phyloP scores from a whole-genome alignment of 2,113 vertebrate genomes.

The Gadus chalcogrammus region DNA sequence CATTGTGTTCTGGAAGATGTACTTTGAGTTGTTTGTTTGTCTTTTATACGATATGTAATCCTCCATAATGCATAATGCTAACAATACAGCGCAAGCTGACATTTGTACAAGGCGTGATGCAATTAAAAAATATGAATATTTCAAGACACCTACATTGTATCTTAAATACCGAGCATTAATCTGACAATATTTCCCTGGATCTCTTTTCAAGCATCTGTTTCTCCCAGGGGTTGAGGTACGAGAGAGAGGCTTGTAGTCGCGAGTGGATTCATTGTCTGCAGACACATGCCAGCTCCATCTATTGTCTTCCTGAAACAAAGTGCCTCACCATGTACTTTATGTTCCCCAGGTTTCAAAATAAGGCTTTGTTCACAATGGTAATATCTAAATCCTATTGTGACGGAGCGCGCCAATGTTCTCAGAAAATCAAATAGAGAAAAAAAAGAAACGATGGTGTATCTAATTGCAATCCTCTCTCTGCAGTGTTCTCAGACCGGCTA shows the following conservation, averaged over 20 bases:
- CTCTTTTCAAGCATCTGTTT: slow-evolving; percentile 40
- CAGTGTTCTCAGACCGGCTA: slow-evolving; percentile 68
- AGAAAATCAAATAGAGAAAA: slow-evolving; percentile 34
- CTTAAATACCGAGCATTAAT: slow-evolving; percentile 34
- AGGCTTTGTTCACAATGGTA: slow-evolving; percentile 61
- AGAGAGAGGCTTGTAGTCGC: slow-evolving; percentile 51
- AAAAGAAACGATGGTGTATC: slow-evolving; percentile 65
- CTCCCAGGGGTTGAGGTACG: slow-evolving; percentile 56
- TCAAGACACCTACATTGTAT: slow-evolving; percentile 17
- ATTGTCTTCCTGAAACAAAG: slow-evolving; percentile 67
- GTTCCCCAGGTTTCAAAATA: slow-evolving; percentile 64
- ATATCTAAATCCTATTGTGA: slow-evolving; percentile 68
- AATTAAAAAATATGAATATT: too few species aligned
- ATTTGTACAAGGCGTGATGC: too few species aligned
- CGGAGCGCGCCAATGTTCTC: slow-evolving; percentile 54
- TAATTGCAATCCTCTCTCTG: slow-evolving; percentile 77
- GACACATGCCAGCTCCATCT: slow-evolving; percentile 50
- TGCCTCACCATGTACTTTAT: slow-evolving; percentile 56
- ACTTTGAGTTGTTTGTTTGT: too few species aligned
- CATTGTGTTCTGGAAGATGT: neutral
- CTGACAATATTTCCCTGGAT: slow-evolving; percentile 26
- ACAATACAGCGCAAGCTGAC: too few species aligned
- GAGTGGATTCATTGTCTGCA: slow-evolving; percentile 43
- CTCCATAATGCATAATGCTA: too few species aligned
- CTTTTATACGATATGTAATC: too few species aligned